A percentile compares a stretch with the other conserved stretches of the same genome.
Conservation (phyloP, 2,113 vertebrate species). For the Picathartes gymnocephalus region DNA sequence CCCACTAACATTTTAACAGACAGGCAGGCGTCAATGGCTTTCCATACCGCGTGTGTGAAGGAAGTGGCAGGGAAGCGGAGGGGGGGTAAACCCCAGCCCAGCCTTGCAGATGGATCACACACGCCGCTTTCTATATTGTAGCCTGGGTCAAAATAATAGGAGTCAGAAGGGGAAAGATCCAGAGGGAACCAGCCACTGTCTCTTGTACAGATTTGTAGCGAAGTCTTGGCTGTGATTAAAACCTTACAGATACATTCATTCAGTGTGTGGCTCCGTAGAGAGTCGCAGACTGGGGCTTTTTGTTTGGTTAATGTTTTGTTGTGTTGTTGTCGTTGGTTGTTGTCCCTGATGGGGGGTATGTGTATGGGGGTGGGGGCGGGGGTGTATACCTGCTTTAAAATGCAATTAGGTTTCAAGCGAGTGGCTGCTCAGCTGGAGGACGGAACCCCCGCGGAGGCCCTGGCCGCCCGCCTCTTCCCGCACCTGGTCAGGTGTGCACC, state of each 20-base stretch:
- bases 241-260: conserved; percentile 72
- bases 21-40: conserved; percentile 75
- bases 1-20: conserved; percentile 65
- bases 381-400: conserved; percentile 31
- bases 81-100: neutral
- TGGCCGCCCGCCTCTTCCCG: neutral
- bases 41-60: conserved; percentile 64
- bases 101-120: conserved; percentile 75
- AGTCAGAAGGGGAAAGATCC: conserved; percentile 75
- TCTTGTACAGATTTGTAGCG: conserved; percentile 74
- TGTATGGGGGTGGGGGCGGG: neutral
- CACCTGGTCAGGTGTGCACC: conserved; percentile 6
- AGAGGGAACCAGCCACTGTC: conserved; percentile 72
- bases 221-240: conserved; percentile 75
- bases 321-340: neutral
- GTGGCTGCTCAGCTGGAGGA: conserved; percentile 20
- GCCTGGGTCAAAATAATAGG: conserved; percentile 70
- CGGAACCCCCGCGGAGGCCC: neutral
- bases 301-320: conserved; percentile 67
- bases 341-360: neutral
- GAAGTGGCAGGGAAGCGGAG: conserved; percentile 60
- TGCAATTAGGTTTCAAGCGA: conserved; percentile 46
- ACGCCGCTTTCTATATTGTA: conserved; percentile 69
- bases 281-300: neutral
- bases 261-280: conserved; percentile 65